Base-by-base conservation (phyloP, 1,140 invertebrate species). In the Lucilia sericata region DNA sequence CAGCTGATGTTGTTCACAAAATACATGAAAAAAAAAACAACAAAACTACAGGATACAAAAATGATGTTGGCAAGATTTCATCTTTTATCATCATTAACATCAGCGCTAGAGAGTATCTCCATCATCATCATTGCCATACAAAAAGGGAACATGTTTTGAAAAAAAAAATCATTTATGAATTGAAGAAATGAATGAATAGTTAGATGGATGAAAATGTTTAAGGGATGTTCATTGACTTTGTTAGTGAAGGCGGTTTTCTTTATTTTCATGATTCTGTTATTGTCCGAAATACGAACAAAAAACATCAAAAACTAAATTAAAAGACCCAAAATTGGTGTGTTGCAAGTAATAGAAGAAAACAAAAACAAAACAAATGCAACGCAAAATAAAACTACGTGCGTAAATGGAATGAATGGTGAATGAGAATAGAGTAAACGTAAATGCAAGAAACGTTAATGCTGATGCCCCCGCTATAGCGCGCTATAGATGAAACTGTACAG, bases 1-100 rank as follows among this genome's bases (percentile, higher is more conserved):
- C 74, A 76, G 74, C 74, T 76, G 74, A 76, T 76, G 74, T 17
- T 76, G 74, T 76, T 76, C 74, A 17, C 34, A 76, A 36, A 34
- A 1, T 51, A 5, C 9, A 51, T 2, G 0, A 8, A 42, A 42
- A 10, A 42, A 42, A 42, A 10, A 42, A 42, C 42, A 42, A 42
- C 51, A 60, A 60, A 60, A 14, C 51, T 60, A 60, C 51, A 60
- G 51, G 51, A 60, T 60, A 17, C 51, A n/a, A 17, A 14, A 14
- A 60, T 60, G 51, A 60, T 60, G 51, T 60, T 60, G 51, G 51
- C 51, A 60, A 17, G 51, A 60, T 60, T 60, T 60, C 51, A 60
- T 10, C 51, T 60, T 60, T 60, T 60, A 60, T 60, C 51, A 60
- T 60, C 51, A 60, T 51, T 51, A 51, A 12, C 49, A 51, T 51